Conservation (phyloP, 2,113 vertebrate genomes). For the Trochalopteron elliotii region DNA sequence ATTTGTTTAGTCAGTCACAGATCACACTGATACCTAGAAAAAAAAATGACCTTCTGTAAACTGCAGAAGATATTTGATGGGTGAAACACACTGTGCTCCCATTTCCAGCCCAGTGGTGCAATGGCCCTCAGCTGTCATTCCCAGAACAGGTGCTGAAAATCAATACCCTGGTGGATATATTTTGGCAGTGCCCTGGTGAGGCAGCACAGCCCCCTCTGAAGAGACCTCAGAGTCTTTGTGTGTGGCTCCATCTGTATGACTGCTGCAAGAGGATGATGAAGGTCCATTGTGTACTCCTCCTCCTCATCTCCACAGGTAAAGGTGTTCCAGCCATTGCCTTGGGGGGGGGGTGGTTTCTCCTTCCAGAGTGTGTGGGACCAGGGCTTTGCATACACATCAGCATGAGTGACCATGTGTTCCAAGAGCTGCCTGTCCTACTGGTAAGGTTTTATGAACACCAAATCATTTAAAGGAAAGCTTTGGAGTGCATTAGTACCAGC, state of each 20-base stretch:
- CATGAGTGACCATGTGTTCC: fast-evolving
- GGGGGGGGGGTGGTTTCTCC: neutral
- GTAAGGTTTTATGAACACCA: neutral
- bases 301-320: conserved; percentile 70
- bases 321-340: neutral
- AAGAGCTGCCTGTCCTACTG: neutral
- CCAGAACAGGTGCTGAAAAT: conserved; percentile 73
- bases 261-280: conserved; percentile 31
- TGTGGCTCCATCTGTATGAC: fast-evolving
- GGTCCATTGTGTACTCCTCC: neutral
- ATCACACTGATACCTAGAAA: neutral
- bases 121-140: conserved; percentile 70
- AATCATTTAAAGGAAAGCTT: neutral
- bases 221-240: neutral
- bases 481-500: neutral
- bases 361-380: neutral
- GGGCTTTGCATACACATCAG: neutral
- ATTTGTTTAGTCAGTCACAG: neutral
- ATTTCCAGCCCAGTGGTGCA: neutral
- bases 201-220: neutral
- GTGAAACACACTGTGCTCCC: neutral
- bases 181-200: neutral
- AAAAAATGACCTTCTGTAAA: neutral
- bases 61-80: neutral
- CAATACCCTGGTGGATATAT: conserved; percentile 7